Evolutionary conservation across 1,140 invertebrate species (phyloP).

Genomic region (Drosophila murphyi): DNA sequence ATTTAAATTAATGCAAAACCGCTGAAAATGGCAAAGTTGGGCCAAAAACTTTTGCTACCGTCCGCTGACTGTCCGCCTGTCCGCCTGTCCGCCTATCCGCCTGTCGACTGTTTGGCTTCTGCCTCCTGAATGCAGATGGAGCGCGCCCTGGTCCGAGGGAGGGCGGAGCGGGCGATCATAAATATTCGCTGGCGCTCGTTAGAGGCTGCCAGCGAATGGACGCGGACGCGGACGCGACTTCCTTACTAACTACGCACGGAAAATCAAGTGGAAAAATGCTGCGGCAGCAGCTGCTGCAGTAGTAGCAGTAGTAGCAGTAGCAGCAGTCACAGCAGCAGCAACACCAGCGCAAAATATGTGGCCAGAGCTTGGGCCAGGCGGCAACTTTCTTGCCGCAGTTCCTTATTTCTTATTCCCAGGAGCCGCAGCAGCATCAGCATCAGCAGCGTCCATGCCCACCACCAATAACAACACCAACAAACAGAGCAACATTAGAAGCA

Average conservation of each 20-base stretch:
- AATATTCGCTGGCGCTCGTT: conserved; percentile 82
- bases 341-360: conserved; percentile 68
- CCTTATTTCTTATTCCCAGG: conserved; percentile 79
- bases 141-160: background rate
- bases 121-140: background rate
- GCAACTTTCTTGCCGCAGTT: conserved; percentile 74
- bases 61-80: conserved; percentile 8
- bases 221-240: conserved; percentile 75
- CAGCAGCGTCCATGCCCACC: conserved; percentile 38
- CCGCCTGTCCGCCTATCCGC: background rate
- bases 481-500: conserved; percentile 43
- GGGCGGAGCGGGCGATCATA: conserved; percentile 63
- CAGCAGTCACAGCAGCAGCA: conserved; percentile 50
- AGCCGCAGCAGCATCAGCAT: conserved; percentile 36
- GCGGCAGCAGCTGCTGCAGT: conserved; percentile 63
- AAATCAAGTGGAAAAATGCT: conserved; percentile 80
- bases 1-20: conserved; percentile 84
- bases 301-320: conserved; percentile 37
- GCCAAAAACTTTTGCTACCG: conserved; percentile 61
- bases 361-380: conserved; percentile 36
- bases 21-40: conserved; percentile 74
- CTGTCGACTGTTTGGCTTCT: conserved; percentile 21
- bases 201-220: conserved; percentile 74
- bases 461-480: conserved; percentile 49
- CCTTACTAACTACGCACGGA: conserved; percentile 80